Conservation (phyloP, 2,113 vertebrate genomes). For the Periophthalmodon schlosseri region DNA sequence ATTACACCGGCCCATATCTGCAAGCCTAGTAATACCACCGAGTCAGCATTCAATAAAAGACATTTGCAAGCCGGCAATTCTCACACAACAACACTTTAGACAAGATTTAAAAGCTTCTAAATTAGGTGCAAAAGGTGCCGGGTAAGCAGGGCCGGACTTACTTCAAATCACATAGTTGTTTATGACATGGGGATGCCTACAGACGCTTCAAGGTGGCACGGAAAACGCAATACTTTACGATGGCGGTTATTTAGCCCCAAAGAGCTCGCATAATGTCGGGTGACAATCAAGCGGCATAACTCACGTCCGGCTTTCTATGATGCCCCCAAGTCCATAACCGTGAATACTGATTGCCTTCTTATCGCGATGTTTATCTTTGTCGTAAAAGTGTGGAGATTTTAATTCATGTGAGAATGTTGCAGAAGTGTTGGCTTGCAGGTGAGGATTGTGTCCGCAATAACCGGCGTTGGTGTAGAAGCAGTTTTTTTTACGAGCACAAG, state of each 20-base stretch:
- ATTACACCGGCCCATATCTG: constrained; percentile 81
- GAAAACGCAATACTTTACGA: constrained; percentile 73
- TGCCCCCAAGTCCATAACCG: constrained; percentile 42
- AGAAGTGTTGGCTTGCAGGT: constrained; percentile 38
- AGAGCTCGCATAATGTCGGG: constrained; percentile 75
- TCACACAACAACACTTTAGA: constrained; percentile 75
- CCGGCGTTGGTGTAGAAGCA: constrained; percentile 48
- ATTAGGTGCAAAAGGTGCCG: constrained; percentile 84
- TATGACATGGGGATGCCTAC: constrained; percentile 66
- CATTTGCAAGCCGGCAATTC: constrained; percentile 84
- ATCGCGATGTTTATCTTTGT: constrained; percentile 45
- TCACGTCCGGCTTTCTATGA: constrained; percentile 60
- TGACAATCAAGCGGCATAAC: constrained; percentile 75
- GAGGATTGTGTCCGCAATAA: constrained; percentile 64
- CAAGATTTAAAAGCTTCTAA: constrained; percentile 86
- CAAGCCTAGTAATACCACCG: constrained; percentile 81
- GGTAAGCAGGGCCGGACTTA: constrained; percentile 81
- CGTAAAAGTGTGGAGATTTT: constrained; percentile 31
- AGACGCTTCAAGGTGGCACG: constrained; percentile 54
- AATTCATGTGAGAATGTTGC: constrained; percentile 28
- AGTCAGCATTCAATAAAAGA: constrained; percentile 86
- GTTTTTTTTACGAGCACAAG: constrained; percentile 51
- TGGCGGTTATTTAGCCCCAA: constrained; percentile 76
- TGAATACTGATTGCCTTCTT: constrained; percentile 58
- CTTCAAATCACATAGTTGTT: constrained; percentile 84